A percentile compares a stretch with the other conserved stretches of the same genome.
These are phyloP conservation scores for Nycticryphes semicollaris DNA, from an alignment of 2,113 vertebrate genomes.

Conservation along the genomic window DNA sequence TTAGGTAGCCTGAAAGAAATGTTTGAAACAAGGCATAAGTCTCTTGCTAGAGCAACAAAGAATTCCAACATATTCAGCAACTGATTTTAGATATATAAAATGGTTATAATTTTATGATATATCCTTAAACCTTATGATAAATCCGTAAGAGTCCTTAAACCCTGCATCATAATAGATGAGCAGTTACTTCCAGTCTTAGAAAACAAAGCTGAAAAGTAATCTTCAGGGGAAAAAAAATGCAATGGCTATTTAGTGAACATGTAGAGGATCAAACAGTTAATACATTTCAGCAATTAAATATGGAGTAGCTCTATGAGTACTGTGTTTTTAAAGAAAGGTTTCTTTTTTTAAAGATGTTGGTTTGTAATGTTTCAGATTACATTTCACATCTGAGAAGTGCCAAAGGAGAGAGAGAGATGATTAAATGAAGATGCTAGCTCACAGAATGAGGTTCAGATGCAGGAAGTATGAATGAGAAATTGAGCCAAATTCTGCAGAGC, in stretches of 20 bases:
- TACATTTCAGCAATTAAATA: not conserved
- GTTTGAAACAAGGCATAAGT: not conserved
- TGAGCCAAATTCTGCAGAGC: slow-evolving; percentile 38
- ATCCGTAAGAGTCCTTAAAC: not conserved
- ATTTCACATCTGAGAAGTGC: slow-evolving; percentile 26
- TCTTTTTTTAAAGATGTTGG: not conserved
- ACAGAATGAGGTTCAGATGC: slow-evolving; percentile 50
- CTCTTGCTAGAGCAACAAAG: not conserved
- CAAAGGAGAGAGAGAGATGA: not conserved
- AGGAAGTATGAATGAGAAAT: slow-evolving; percentile 45
- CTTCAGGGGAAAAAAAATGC: not conserved
- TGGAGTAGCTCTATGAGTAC: not conserved
- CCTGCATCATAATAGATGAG: not conserved
- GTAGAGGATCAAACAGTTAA: not conserved
- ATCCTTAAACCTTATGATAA: not conserved
- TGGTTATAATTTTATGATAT: not conserved
- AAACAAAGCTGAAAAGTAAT: not conserved
- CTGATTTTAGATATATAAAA: not conserved
- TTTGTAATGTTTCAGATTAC: slow-evolving; percentile 20
- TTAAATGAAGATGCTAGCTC: slow-evolving; percentile 30
- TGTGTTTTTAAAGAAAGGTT: not conserved
- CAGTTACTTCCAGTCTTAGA: not conserved
- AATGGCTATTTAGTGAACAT: not conserved
- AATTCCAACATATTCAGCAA: not conserved
- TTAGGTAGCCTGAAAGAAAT: not conserved